Evolutionary conservation across 2,888 invertebrate species (phyloP).

Genomic region (Choreutis nemorana): DNA sequence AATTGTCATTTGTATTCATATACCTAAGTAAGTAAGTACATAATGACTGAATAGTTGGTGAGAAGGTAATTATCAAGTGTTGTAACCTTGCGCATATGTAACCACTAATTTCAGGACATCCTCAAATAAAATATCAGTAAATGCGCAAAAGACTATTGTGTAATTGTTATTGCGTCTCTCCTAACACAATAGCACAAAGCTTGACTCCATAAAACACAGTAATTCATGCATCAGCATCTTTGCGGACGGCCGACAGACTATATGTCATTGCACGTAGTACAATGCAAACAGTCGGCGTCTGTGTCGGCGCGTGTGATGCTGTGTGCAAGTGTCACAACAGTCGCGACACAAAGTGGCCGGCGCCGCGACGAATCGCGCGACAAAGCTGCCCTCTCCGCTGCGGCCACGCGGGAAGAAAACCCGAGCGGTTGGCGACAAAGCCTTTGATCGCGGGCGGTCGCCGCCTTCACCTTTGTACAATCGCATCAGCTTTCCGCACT

Average conservation of each 20-base stretch:
- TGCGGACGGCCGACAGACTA: slow-evolving; percentile 41
- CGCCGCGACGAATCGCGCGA: slow-evolving; percentile 51
- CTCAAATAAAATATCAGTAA: background rate
- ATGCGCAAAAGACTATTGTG: slow-evolving; percentile 14
- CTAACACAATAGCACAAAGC: slow-evolving; percentile 26
- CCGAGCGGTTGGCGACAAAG: slow-evolving; percentile 36
- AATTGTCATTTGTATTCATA: too few species aligned
- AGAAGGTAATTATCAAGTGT: too few species aligned
- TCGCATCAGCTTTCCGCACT: too few species aligned
- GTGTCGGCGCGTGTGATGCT: slow-evolving; percentile 45
- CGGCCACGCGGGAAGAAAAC: slow-evolving; percentile 23
- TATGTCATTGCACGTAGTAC: slow-evolving; percentile 60
- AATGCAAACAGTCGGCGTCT: slow-evolving; percentile 61
- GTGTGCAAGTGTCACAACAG: slow-evolving; percentile 46
- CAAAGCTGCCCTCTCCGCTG: slow-evolving; percentile 31
- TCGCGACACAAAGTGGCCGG: slow-evolving; percentile 18
- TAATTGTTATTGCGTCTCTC: slow-evolving; percentile 37
- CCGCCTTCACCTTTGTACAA: too few species aligned
- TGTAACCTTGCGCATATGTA: too few species aligned
- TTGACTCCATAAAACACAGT: slow-evolving; percentile 34
- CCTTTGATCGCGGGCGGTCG: slow-evolving; percentile 43
- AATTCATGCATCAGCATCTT: slow-evolving; percentile 25
- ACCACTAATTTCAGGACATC: background rate
- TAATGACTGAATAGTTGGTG: too few species aligned
- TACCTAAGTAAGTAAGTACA: too few species aligned